A percentile compares a stretch with the other conserved stretches of the same genome.
These are phyloP conservation scores for Dascyllus trimaculatus DNA, from an alignment of 2,113 vertebrate species.

Conservation along the genomic window DNA sequence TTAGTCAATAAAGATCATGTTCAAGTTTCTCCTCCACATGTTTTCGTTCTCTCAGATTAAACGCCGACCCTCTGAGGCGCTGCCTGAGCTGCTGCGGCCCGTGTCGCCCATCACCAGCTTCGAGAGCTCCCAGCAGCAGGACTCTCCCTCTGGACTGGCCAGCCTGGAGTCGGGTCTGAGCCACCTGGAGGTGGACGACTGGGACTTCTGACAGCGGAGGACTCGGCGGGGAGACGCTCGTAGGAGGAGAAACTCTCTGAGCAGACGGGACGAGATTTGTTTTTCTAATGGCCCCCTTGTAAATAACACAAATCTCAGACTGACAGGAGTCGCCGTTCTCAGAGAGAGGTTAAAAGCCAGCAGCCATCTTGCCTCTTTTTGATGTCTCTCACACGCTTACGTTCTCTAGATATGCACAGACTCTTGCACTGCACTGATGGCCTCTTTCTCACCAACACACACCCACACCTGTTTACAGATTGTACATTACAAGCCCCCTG, in stretches of 20 bases:
- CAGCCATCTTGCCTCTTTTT: conserved; percentile 56
- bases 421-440: conserved; percentile 60
- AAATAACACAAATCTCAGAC: conserved; percentile 50
- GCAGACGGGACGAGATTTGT: conserved; percentile 23
- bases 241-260: conserved; percentile 17
- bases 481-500: conserved; percentile 25
- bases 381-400: conserved; percentile 45
- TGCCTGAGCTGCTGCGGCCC: conserved; percentile 93
- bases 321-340: conserved; percentile 45
- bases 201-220: conserved; percentile 91
- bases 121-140: conserved; percentile 85
- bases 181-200: conserved; percentile 95
- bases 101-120: conserved; percentile 90
- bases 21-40: background rate
- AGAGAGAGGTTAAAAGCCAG: conserved; percentile 61
- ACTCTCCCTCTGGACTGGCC: conserved; percentile 88
- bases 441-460: conserved; percentile 25
- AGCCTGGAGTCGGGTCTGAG: conserved; percentile 91
- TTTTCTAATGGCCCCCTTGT: conserved; percentile 55
- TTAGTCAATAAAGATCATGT: no score
- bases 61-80: conserved; percentile 91
- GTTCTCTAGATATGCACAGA: conserved; percentile 61
- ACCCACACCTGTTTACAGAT: conserved; percentile 46
- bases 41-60: conserved; percentile 87
- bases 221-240: background rate